Evolutionary conservation across 2,797 vertebrate genomes (phyloP), one percentile per base, ranked within the genome.

Genomic region (Rhinatrema bivittatum): DNA sequence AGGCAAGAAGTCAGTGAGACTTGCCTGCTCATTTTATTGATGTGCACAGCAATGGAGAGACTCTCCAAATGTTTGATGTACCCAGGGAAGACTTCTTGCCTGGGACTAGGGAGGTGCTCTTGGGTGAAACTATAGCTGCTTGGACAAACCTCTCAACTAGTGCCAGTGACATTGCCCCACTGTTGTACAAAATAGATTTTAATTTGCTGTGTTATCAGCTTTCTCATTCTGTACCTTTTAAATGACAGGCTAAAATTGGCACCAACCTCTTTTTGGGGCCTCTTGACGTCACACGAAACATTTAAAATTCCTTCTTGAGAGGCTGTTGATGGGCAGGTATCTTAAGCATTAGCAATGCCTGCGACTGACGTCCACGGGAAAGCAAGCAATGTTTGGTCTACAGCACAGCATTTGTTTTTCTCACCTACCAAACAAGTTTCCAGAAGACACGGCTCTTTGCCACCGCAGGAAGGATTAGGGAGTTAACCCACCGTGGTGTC

Each of bases 271-370:
- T 81, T 43, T 49, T 52, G 46, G 59, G 60, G 59, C 53, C 58
- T 55, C 64, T 62, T 87, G 86, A 87, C 79, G 82, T 89, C 88
- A 88, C 26, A 20, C 61, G n/a, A 69, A 68, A 65, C 72, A 66
- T 74, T 82, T 85, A 74, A 85, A 85, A 87, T 88, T 81, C 80
- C 69, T 76, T 54, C 60, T 60, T 49, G 22, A 86, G 78, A 82
- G 83, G 72, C 74, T 80, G 84, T 50, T 85, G 87, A 89, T 68
- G 74, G 69, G 74, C 56, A 66, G 72, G 55, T 57, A 82, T 67
- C 70, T 72, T 43, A 75, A 63, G 74, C 79, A 81, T 76, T 50
- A 56, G 60, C 55, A 50, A 29, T 21, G 46, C 55, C 44, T 7
- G 20, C 30, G 2, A 8, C 45, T 60, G 50, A 50, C 21, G 57